Evolutionary conservation across 2,797 vertebrate genomes (phyloP), one percentile per base, ranked within the genome.

Genomic region (Coreius guichenoti): DNA sequence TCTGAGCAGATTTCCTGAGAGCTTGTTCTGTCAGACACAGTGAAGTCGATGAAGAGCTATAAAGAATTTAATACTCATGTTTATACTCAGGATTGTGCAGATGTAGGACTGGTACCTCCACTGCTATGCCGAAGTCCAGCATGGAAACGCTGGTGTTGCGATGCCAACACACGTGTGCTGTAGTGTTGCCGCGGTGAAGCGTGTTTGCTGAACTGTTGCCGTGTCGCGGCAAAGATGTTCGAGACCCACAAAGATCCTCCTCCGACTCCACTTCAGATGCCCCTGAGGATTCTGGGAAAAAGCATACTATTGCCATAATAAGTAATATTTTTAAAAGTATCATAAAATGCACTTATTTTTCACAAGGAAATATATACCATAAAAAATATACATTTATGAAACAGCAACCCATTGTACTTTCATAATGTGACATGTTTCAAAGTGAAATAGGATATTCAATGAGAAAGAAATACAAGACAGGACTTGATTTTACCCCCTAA

Each of bases 81-180:
- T 96, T 96, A 95, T 95, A 93, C 95, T 93, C 56, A 79, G 16
- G 26, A 19, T 33, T 85, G 88, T 89, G 92, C 92, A 92, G 90
- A 92, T 89, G 91, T 88, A 89, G 93, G 93, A 91, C 92, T 86
- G 95, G 93, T 97, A 99, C 98, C 98, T 99, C 98, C 93, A 97
- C 96, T 21, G 98, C 98, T 92, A 97, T 88, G 94, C 97, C 99
- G 96, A 99, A 99, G 96, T 99, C 98, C 96, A 99, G 93, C 97
- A 98, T 98, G 92, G 98, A 98, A 92, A 99, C 98, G 78, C 97
- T 99, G 95, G 98, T 98, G 95, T 97, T 99, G 93, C 98, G 96
- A 93, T 99, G 98, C 98, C 98, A 99, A 94, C 98, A 99, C 93
- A 99, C 98, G 79, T 99, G 98, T 93, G 98, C 98, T 94, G 97